Evolutionary conservation across 2,888 invertebrate genomes (phyloP).

Genomic region (Leucophenga montana): DNA sequence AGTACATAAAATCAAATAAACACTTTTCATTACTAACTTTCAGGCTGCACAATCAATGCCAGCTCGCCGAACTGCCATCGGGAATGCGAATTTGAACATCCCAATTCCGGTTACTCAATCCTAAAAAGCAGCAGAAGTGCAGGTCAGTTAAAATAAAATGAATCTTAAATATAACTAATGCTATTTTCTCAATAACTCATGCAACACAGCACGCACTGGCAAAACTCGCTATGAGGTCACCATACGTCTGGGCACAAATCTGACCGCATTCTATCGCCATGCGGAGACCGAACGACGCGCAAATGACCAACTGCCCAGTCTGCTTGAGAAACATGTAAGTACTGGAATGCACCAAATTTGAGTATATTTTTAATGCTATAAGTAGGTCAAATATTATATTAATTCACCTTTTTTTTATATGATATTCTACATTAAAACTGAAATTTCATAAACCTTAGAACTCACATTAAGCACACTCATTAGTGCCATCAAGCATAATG

Average conservation of each 20-base stretch:
- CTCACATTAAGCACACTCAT: too few species aligned
- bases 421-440: too few species aligned
- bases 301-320: conserved; percentile 63
- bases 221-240: conserved; percentile 72
- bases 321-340: conserved; percentile 72
- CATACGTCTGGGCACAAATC: conserved; percentile 71
- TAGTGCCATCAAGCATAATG: too few species aligned
- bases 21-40: conserved; percentile 25
- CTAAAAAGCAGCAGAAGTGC: conserved; percentile 52
- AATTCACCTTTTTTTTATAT: background rate
- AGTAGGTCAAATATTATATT: background rate
- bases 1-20: background rate
- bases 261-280: conserved; percentile 69
- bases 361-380: background rate
- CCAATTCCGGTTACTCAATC: conserved; percentile 43
- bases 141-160: conserved; percentile 28
- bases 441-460: too few species aligned
- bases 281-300: conserved; percentile 59
- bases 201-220: conserved; percentile 64
- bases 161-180: background rate
- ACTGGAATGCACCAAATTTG: background rate
- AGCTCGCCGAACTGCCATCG: conserved; percentile 67
- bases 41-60: conserved; percentile 67
- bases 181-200: background rate
- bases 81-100: conserved; percentile 65